These are phyloP conservation scores for Pseudopleuronectes americanus DNA, from an alignment of 2,797 vertebrate genomes.

Conservation along the genomic window DNA sequence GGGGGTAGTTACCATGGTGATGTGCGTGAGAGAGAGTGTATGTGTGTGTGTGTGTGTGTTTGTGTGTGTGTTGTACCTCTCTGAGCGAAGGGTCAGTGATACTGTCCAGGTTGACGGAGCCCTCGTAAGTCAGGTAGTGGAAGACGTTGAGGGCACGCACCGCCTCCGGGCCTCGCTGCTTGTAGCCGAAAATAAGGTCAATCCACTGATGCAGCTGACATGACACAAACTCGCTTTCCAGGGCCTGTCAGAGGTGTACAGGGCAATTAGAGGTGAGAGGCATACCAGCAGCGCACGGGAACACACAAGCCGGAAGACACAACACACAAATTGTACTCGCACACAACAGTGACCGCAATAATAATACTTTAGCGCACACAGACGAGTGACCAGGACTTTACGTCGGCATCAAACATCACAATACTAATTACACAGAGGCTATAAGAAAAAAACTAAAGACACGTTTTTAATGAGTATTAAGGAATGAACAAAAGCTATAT, in stretches of 20 bases:
- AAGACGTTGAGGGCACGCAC: constrained; percentile 97
- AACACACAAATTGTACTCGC: constrained; percentile 49
- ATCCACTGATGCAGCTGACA: constrained; percentile 99
- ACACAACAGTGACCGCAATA: constrained; percentile 34
- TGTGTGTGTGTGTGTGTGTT: constrained; percentile 26
- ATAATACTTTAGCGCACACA: constrained; percentile 7
- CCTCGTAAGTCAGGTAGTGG: constrained; percentile 96
- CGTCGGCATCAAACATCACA: constrained; percentile 13
- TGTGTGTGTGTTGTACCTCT: constrained; percentile 86
- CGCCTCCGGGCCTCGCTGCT: constrained; percentile 97
- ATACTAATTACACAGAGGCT: constrained; percentile 2
- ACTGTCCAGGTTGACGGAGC: constrained; percentile 93
- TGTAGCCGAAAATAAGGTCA: constrained; percentile 99
- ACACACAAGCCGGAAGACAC: constrained; percentile 39
- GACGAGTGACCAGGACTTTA: constrained; percentile 5
- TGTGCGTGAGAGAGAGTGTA: neutral
- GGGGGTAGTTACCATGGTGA: constrained; percentile 44
- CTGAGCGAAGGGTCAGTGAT: constrained; percentile 91
- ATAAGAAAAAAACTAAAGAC: neutral
- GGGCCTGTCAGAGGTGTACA: constrained; percentile 87
- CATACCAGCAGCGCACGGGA: constrained; percentile 34
- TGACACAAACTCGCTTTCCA: constrained; percentile 99
- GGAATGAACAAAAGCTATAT: constrained; percentile 13
- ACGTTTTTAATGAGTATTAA: constrained; percentile 12
- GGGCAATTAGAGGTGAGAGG: constrained; percentile 80